Conservation (phyloP, 1,140 invertebrate species). For the Araneus ventricosus region DNA sequence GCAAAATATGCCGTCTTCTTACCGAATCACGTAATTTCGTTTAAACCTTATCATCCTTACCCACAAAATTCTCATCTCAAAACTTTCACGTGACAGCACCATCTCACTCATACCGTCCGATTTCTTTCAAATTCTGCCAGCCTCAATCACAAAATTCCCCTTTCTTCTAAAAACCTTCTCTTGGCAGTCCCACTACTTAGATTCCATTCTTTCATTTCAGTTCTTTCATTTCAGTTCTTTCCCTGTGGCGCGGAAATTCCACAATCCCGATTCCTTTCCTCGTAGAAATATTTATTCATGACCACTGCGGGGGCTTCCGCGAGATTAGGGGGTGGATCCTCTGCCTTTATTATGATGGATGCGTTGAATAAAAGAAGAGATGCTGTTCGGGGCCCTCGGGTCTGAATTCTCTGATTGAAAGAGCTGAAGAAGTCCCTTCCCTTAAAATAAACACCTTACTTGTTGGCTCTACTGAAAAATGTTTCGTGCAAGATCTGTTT, state of each 20-base stretch:
- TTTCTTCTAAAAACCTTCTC: too few species aligned
- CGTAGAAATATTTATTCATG: constrained; percentile 42
- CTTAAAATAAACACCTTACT: not conserved
- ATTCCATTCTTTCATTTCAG: not conserved
- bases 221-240: too few species aligned
- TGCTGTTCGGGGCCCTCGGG: not conserved
- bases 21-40: too few species aligned
- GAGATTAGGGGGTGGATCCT: not conserved
- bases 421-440: not conserved
- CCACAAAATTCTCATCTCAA: too few species aligned
- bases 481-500: not conserved
- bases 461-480: not conserved
- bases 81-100: too few species aligned
- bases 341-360: constrained; percentile 40
- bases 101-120: too few species aligned
- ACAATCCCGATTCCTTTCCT: not conserved
- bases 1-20: too few species aligned
- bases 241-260: not conserved
- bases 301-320: not conserved
- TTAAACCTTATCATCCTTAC: too few species aligned
- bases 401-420: not conserved
- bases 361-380: constrained; percentile 39
- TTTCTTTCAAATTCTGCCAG: too few species aligned
- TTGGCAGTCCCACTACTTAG: too few species aligned
- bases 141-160: too few species aligned